Conservation (phyloP, 2,888 invertebrate genomes). For the Drosophila paranaensis region DNA sequence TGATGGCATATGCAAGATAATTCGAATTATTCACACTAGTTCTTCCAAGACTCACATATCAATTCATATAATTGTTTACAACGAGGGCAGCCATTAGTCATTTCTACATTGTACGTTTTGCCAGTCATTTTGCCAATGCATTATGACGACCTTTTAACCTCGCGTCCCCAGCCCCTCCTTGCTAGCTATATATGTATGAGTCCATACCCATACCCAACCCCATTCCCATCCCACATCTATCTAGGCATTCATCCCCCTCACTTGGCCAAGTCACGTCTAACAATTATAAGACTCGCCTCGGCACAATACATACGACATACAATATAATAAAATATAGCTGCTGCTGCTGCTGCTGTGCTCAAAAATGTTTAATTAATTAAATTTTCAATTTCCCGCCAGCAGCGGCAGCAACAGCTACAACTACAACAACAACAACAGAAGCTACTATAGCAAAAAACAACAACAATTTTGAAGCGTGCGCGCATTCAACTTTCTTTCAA, state of each 20-base stretch:
- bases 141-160: constrained; percentile 48
- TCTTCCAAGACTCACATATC: constrained; percentile 12
- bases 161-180: neutral
- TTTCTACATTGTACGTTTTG: constrained; percentile 39
- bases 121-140: constrained; percentile 63
- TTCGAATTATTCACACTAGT: constrained; percentile 17
- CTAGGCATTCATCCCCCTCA: neutral
- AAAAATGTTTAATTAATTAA: constrained; percentile 81
- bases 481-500: constrained; percentile 81
- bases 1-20: neutral
- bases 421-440: constrained; percentile 19
- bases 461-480: constrained; percentile 69
- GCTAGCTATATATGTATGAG: neutral
- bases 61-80: constrained; percentile 16
- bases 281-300: constrained; percentile 65
- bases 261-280: constrained; percentile 31
- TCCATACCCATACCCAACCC: neutral
- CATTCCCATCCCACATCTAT: neutral
- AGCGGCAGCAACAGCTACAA: constrained; percentile 29
- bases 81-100: constrained; percentile 49
- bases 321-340: constrained; percentile 71
- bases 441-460: constrained; percentile 24
- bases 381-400: constrained; percentile 74
- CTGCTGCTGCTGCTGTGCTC: constrained; percentile 44
- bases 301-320: constrained; percentile 48